These are phyloP conservation scores for Amphibalanus amphitrite DNA, from an alignment of 1,140 invertebrate genomes.

Conservation along the genomic window DNA sequence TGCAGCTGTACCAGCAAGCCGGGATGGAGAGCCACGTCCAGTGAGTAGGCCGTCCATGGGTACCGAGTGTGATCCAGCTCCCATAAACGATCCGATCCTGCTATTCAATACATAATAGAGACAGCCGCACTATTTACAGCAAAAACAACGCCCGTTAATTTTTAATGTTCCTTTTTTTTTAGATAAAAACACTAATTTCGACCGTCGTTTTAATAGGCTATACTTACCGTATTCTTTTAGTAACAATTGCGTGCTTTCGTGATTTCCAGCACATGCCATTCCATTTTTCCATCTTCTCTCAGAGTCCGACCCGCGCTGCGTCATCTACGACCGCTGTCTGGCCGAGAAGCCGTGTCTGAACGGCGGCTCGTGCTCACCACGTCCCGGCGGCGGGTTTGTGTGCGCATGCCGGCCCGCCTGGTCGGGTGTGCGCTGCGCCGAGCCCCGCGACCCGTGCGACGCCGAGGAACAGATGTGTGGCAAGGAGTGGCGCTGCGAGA, in stretches of 20 bases:
- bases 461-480: not conserved
- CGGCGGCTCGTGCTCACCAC: slow-evolving; percentile 18
- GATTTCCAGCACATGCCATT: no score
- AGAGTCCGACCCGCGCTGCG: slow-evolving; percentile 47
- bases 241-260: no score
- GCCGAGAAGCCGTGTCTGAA: slow-evolving; percentile 46
- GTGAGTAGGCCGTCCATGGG: slow-evolving; percentile 61
- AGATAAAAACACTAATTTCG: no score
- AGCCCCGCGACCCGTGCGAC: not conserved
- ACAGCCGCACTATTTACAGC: no score
- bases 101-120: no score
- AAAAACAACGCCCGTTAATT: no score
- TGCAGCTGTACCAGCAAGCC: slow-evolving; percentile 29
- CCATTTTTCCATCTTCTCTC: slow-evolving; percentile 36
- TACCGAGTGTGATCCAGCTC: no score
- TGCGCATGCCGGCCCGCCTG: not conserved
- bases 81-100: no score
- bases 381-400: not conserved
- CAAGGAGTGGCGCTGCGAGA: not conserved
- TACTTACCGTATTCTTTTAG: no score
- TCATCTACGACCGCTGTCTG: slow-evolving; percentile 74
- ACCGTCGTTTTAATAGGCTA: no score
- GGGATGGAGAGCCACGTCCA: slow-evolving; percentile 46
- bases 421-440: not conserved
- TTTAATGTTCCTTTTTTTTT: no score